Evolutionary conservation across 2,113 vertebrate species (phyloP).

Genomic region (Channa maculata): DNA sequence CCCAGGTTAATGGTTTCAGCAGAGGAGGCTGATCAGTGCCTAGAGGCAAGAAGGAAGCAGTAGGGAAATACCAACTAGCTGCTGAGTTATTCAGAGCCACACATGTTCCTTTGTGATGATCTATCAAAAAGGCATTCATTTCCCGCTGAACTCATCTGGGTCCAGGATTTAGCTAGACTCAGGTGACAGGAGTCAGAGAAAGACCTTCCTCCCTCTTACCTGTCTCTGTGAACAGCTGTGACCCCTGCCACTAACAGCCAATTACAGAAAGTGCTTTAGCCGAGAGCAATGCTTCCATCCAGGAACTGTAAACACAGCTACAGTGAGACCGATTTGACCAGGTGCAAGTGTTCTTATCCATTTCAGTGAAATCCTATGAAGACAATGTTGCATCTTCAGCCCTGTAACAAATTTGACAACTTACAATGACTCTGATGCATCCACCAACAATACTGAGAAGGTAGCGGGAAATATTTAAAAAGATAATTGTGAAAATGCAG

Average conservation of each 20-base stretch:
- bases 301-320: slow-evolving; percentile 36
- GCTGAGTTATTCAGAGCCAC: slow-evolving; percentile 27
- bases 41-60: slow-evolving; percentile 27
- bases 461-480: neutral
- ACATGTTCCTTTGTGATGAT: slow-evolving; percentile 42
- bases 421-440: neutral
- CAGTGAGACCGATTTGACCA: slow-evolving; percentile 11
- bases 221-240: slow-evolving; percentile 61
- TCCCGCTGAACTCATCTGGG: slow-evolving; percentile 40
- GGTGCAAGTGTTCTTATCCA: slow-evolving; percentile 17
- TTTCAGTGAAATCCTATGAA: slow-evolving; percentile 21
- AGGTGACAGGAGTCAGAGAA: slow-evolving; percentile 45
- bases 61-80: slow-evolving; percentile 33
- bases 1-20: slow-evolving; percentile 28
- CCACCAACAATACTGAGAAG: neutral
- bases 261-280: slow-evolving; percentile 49
- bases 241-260: slow-evolving; percentile 57
- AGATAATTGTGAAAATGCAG: neutral
- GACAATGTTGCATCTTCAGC: slow-evolving; percentile 1
- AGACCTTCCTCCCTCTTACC: slow-evolving; percentile 27
- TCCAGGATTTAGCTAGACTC: slow-evolving; percentile 40
- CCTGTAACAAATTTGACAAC: neutral
- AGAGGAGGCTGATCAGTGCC: slow-evolving; percentile 13
- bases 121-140: slow-evolving; percentile 30
- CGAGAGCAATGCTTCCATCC: slow-evolving; percentile 29